Conservation (phyloP, 2,888 invertebrate genomes). For the Scaptomyza caliginosa region DNA sequence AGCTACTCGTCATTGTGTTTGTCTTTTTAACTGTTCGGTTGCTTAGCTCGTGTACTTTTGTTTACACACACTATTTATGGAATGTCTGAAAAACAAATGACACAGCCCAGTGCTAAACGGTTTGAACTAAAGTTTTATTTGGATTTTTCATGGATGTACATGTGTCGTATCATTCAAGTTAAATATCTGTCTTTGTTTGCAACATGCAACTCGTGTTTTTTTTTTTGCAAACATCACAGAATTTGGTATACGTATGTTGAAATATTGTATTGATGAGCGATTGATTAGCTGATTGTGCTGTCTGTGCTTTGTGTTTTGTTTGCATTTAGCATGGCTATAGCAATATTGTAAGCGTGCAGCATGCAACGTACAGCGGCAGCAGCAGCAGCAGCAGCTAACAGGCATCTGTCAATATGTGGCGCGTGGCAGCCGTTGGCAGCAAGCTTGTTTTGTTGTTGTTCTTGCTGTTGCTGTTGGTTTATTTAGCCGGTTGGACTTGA, state of each 20-base stretch:
- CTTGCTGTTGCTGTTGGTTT: constrained; percentile 25
- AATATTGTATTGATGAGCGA: constrained; percentile 24
- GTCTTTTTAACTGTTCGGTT: constrained; percentile 19
- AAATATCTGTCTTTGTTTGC: neutral
- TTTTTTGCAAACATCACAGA: too few species aligned
- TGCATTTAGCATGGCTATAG: neutral
- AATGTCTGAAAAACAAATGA: too few species aligned
- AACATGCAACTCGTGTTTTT: neutral
- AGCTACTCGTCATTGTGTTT: constrained; percentile 18
- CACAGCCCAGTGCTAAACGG: too few species aligned
- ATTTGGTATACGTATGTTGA: constrained; percentile 12
- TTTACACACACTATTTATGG: constrained; percentile 48
- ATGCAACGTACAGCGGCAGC: constrained; percentile 19
- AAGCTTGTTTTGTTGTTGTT: constrained; percentile 9
- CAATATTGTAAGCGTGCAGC: constrained; percentile 13
- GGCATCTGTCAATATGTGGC: constrained; percentile 49
- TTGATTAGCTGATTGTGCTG: constrained; percentile 29
- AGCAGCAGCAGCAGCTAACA: constrained; percentile 21
- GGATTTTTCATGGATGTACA: neutral
- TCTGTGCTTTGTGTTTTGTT: constrained; percentile 5
- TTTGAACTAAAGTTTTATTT: too few species aligned
- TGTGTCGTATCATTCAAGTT: neutral
- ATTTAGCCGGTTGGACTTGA: constrained; percentile 59
- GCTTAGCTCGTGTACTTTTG: constrained; percentile 21
- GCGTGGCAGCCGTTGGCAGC: constrained; percentile 37